Evolutionary conservation across 2,888 invertebrate species (phyloP).

Genomic region (Lacanobia oleracea): DNA sequence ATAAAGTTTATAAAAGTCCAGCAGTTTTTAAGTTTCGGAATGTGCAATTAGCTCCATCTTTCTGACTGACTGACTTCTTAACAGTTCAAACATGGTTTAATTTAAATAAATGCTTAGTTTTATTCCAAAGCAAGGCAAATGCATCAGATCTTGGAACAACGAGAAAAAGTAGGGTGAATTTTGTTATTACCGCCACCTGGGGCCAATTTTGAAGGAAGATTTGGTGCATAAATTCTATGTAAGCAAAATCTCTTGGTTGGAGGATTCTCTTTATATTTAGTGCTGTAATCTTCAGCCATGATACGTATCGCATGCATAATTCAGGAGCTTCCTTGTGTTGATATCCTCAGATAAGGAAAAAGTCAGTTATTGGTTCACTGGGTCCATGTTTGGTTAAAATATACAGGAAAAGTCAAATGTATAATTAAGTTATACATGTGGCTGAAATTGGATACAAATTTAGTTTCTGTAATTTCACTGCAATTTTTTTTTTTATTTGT

Average conservation of each 20-base stretch:
- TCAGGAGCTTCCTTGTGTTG: slow-evolving; percentile 28
- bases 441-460: not conserved
- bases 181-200: slow-evolving; percentile 3
- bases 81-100: no score
- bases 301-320: slow-evolving; percentile 46
- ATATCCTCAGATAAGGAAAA: slow-evolving; percentile 44
- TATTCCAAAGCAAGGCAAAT: no score
- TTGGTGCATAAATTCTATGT: slow-evolving; percentile 25
- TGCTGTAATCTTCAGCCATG: slow-evolving; percentile 35
- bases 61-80: no score
- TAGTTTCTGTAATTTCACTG: no score
- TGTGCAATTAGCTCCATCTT: no score
- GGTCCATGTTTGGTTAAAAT: not conserved
- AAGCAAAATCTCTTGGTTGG: not conserved
- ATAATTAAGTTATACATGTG: not conserved
- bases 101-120: no score
- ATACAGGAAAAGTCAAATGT: not conserved
- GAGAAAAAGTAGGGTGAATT: slow-evolving; percentile 7
- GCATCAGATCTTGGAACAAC: not conserved
- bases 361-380: not conserved
- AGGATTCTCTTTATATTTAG: slow-evolving; percentile 17
- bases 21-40: no score
- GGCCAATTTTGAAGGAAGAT: slow-evolving; percentile 19
- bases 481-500: no score
- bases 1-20: no score